phyloP scores from a whole-genome alignment of 2,888 invertebrate genomes.

The Euplagia quadripunctaria region DNA sequence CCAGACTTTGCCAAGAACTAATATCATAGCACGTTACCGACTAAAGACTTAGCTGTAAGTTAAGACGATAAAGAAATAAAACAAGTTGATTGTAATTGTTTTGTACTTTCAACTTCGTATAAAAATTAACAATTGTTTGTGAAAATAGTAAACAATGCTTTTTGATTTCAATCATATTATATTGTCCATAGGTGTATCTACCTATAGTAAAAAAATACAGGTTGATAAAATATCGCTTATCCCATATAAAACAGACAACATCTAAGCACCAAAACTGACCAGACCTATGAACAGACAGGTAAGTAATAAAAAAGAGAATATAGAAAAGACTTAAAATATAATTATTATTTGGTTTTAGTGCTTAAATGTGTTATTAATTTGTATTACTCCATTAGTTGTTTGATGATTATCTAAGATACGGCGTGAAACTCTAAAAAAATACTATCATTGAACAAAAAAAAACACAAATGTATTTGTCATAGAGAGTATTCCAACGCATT shows the following conservation, averaged over 20 bases:
- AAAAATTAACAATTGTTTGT: slow-evolving; percentile 56
- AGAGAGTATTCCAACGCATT: not conserved
- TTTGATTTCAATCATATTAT: not conserved
- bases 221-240: not conserved
- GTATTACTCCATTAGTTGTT: not conserved
- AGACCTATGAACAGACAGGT: not conserved
- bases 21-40: too few relatives aligned
- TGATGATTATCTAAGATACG: not conserved
- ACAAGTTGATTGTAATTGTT: slow-evolving; percentile 19
- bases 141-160: slow-evolving; percentile 1
- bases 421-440: not conserved
- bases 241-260: not conserved
- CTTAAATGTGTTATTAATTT: not conserved
- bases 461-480: not conserved
- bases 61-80: slow-evolving; percentile 17
- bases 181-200: not conserved
- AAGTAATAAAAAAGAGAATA: too few relatives aligned
- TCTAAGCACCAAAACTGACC: not conserved
- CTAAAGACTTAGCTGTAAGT: not conserved
- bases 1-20: too few relatives aligned
- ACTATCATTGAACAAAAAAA: not conserved
- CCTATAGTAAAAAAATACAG: not conserved
- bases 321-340: too few relatives aligned
- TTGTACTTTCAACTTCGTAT: slow-evolving; percentile 42
- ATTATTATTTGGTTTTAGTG: not conserved